Evolutionary conservation across 1,140 invertebrate genomes (phyloP), one percentile per base, ranked within the genome.

Genomic region (Palaemon carinicauda): DNA sequence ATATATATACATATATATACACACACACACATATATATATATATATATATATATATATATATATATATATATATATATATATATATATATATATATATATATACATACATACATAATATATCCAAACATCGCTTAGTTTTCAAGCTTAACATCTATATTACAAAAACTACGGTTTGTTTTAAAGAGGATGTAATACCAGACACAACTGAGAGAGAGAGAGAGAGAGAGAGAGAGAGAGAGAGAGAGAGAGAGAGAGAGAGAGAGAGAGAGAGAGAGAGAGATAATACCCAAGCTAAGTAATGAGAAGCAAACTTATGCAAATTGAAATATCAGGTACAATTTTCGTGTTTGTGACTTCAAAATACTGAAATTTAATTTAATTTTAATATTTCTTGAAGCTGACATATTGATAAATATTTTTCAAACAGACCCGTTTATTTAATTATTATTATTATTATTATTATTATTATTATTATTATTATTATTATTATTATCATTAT

Each of bases 11-110:
- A 75, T 50, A 75, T 75, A 75, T 50, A 75, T 75, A 75, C n/a
- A 75, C 33, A 75, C 14, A 75, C 33, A 41, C 14, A 75, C 33
- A 75, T 50, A 75, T 75, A 75, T 75, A 75, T 75, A 75, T 75
- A 75, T 75, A 75, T 75, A 75, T 75, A 75, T 75, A 75, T 41
- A 75, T 75, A 75, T 75, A 75, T 75, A 41, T 75, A 21, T 69
- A 29, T 27, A 27, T 69, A 69, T 27, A 27, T 69, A 69, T 12
- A 15, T 24, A 15, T 24, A 19, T 56, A 19, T 24, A n/a, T 12
- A 29, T 69, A 3, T 10, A 21, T 69, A 29, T n/a, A 29, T 27
- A 21, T 69, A 21, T 9, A 29, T 69, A 29, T 27, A 29, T 69
- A 21, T 27, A 29, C 27, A 29, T 4, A 1, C n/a, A n/a, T n/a